Evolutionary conservation across 1,140 invertebrate species (phyloP).

Genomic region (Calephelis nemesis): DNA sequence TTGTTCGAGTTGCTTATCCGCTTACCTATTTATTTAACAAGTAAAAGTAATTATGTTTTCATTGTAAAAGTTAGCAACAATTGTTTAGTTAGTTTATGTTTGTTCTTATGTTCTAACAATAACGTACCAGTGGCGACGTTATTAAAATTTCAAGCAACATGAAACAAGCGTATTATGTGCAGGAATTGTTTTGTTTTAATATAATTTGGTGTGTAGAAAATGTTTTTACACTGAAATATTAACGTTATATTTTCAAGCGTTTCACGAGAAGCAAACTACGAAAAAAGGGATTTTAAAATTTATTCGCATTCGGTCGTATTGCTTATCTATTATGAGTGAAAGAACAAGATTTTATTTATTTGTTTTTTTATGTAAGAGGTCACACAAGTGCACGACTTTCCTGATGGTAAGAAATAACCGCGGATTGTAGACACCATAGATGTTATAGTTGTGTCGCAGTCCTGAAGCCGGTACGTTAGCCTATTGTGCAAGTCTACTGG

Average conservation of each 20-base stretch:
- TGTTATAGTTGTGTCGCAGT: no score
- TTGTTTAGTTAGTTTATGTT: slow-evolving; percentile 11
- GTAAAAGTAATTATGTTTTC: slow-evolving; percentile 14
- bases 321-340: no score
- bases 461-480: no score
- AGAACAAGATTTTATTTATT: no score
- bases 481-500: no score
- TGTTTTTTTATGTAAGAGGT: no score
- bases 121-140: neutral
- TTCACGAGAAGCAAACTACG: no score
- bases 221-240: neutral
- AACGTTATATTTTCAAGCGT: neutral
- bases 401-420: no score
- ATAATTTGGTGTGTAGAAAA: neutral
- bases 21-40: slow-evolving; percentile 9
- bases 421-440: no score
- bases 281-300: no score
- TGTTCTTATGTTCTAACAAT: neutral
- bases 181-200: neutral
- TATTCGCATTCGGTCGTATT: no score
- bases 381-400: no score
- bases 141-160: slow-evolving; percentile 14
- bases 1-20: slow-evolving; percentile 12
- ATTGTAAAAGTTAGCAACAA: slow-evolving; percentile 8
- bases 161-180: slow-evolving; percentile 5